Evolutionary conservation across 2,888 invertebrate species (phyloP), one percentile per base, ranked within the genome.

Genomic region (Tineola bisselliella): DNA sequence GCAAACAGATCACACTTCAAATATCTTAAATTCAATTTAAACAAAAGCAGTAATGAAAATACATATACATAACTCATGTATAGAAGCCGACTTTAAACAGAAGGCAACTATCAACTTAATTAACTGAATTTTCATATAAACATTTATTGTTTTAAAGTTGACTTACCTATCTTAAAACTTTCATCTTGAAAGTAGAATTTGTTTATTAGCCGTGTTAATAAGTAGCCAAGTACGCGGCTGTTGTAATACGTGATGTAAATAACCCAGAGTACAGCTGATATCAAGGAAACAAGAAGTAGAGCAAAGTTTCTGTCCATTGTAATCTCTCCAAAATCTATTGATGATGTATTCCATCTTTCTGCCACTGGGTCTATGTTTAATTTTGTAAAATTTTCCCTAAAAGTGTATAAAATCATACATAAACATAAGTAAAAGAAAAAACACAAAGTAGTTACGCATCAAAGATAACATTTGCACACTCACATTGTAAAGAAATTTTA

Each of bases 171-270:
- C 89, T 95, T 94, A 68, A 97, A 92, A 78, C 94, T 94, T 64
- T 96, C 96, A 78, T 93, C 92, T 75, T 91, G 91, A 68, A 94
- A 92, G 73, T 94, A 91, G 81, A 98, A 93, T 73, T 92, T 91
- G 84, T 97, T 98, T 61, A 95, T 90, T 62, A 97, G 89, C 76
- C 94, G 92, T 8, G 98, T 98, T 61, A 97, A 89, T 70, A 98
- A 90, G 73, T 95, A 93, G 30, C 97, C 98, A 67, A 96, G 90
- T 3, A 98, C 91, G 64, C 98, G 90, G 61, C 97, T 96, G 80
- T 97, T 97, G 86, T 98, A 98, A 83, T 96, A 97, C 0, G 95
- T 94, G 70, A 97, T 94, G 82, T 98, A 98, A 66, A 97, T 93
- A 60, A 97, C 91, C 98, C 98, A 98, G 44, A 92, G 88, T 73